phyloP scores from a whole-genome alignment of 2,888 invertebrate genomes.

The Carabus problematicus region DNA sequence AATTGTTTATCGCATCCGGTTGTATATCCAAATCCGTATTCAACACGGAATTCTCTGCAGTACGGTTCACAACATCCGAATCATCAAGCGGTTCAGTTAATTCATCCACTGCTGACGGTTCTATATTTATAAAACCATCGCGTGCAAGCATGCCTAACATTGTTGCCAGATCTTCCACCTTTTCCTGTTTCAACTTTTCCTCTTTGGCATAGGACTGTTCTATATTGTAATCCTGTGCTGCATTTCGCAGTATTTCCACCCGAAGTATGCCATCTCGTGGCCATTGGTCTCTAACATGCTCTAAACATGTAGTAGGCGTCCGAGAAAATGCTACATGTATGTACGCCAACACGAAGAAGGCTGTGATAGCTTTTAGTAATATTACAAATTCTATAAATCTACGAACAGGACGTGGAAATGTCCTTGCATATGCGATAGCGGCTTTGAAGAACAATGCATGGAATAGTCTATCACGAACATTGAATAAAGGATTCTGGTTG shows the following conservation, averaged over 20 bases:
- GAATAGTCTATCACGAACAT: constrained; percentile 90
- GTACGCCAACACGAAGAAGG: constrained; percentile 91
- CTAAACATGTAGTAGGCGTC: constrained; percentile 91
- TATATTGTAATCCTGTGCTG: constrained; percentile 76
- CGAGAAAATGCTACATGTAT: constrained; percentile 94
- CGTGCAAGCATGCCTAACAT: constrained; percentile 70
- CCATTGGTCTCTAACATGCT: constrained; percentile 88
- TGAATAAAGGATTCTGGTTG: constrained; percentile 79
- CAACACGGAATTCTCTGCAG: constrained; percentile 44
- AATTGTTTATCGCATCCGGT: constrained; percentile 45
- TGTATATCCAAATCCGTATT: constrained; percentile 41
- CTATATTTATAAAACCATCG: constrained; percentile 74
- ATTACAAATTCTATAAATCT: constrained; percentile 85
- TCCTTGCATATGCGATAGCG: constrained; percentile 89
- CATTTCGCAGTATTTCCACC: constrained; percentile 83
- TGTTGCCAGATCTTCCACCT: constrained; percentile 65
- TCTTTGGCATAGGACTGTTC: constrained; percentile 86
- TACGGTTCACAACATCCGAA: constrained; percentile 44
- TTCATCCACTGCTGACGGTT: constrained; percentile 69
- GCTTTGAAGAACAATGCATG: constrained; percentile 94
- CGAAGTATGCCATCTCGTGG: constrained; percentile 93
- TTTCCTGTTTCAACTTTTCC: constrained; percentile 72
- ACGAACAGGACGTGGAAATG: constrained; percentile 83
- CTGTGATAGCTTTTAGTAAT: constrained; percentile 80
- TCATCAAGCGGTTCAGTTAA: constrained; percentile 54